Evolutionary conservation across 2,888 invertebrate genomes (phyloP), one percentile per base, ranked within the genome.

Genomic region (Latrodectus hesperus): DNA sequence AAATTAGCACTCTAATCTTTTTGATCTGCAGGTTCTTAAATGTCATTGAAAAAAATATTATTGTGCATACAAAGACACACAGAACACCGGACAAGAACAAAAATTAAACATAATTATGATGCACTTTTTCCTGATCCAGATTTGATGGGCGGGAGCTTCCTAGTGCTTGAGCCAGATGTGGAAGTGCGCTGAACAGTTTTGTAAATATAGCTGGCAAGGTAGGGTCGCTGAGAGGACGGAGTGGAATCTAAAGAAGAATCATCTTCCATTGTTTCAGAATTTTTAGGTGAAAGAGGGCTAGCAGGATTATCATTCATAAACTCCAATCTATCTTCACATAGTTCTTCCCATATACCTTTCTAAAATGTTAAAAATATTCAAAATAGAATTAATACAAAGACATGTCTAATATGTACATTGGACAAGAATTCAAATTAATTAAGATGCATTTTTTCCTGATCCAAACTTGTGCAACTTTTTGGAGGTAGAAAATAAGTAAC

Each of bases 331-430:
- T 88, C 89, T 22, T 84, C 88, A 71, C 80, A 75, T 16, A 89
- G 53, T 55, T 88, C 73, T 52, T 87, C 88, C 89, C 89, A 89
- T 22, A 89, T 74, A 14, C 84, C 84, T 70, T 88, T 89, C 89
- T 89, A 64, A 16, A 86, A 87, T 38, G 38, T 38, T 38, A 38
- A 38, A 38, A 38, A 38, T 38, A 38, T 6, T 6, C 38, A 38
- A 38, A 38, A 4, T 4, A 38, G 6, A 6, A 38, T 6, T 38
- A 38, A 10, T n/a, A 26, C 38, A 26, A 70, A 16, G 12, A 70
- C 22, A 71, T 10, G n/a, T n/a, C n/a, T n/a, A n/a, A 71, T 9
- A 49, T 1, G 16, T 5, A 38, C 4, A 12, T 38, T 9, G 14
- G 9, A 73, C 53, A 70, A 52, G 51, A 70, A 67, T 70, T 67